phyloP scores from a whole-genome alignment of 2,888 invertebrate genomes.

The Oscheius myriophilus region DNA sequence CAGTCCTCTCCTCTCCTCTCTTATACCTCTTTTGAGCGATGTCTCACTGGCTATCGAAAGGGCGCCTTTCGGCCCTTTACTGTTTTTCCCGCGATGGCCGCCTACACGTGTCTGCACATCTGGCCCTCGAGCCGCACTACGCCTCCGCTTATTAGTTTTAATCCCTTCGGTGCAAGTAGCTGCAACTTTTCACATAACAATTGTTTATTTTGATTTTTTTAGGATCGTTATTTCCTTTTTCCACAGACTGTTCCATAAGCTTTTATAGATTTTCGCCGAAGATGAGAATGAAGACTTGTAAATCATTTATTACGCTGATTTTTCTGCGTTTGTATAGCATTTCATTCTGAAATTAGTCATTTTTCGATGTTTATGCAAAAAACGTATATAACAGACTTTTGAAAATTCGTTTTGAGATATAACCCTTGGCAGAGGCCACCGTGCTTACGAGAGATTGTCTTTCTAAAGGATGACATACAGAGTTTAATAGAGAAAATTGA shows the following conservation, averaged over 20 bases:
- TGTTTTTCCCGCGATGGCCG: neutral
- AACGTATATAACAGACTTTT: too few species aligned
- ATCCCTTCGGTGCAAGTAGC: neutral
- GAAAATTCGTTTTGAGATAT: too few species aligned
- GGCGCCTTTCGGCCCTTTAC: neutral
- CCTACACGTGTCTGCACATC: constrained; percentile 20
- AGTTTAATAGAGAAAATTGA: too few species aligned
- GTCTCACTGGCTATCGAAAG: neutral
- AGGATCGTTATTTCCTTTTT: too few species aligned
- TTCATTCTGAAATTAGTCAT: too few species aligned
- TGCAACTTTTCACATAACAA: neutral
- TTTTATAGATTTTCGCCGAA: too few species aligned
- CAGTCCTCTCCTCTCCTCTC: neutral
- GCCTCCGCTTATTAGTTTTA: neutral
- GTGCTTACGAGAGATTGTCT: too few species aligned
- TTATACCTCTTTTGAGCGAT: neutral
- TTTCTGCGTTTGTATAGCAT: too few species aligned
- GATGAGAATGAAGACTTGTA: neutral
- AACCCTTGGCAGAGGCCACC: too few species aligned
- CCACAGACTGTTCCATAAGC: neutral
- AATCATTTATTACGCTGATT: constrained; percentile 1
- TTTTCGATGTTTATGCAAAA: too few species aligned
- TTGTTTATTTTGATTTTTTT: constrained; percentile 10
- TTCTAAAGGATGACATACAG: too few species aligned
- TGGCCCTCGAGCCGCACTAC: neutral